Evolutionary conservation across 2,797 vertebrate species (phyloP).

Genomic region (Scolopax bukidnonensis): DNA sequence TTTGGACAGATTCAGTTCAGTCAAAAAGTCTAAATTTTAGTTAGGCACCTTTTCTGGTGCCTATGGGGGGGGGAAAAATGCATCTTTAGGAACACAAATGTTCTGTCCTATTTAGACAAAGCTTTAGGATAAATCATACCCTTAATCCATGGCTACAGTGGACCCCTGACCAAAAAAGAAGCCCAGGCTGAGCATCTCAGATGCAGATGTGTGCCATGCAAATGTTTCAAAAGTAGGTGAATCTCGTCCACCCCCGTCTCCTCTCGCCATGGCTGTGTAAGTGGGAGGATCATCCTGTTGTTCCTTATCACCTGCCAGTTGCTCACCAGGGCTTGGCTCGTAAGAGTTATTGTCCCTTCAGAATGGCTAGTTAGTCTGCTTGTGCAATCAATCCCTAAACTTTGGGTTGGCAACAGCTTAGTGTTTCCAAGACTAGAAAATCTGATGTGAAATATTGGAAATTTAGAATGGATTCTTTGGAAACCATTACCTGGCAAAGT

Average conservation of each 20-base stretch:
- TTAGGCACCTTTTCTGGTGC: background rate
- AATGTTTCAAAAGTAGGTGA: background rate
- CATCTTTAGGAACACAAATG: background rate
- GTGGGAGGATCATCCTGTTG: slow-evolving; percentile 40
- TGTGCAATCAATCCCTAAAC: slow-evolving; percentile 52
- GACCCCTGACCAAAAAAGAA: background rate
- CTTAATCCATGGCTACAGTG: background rate
- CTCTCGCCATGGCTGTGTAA: background rate
- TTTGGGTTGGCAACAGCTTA: background rate
- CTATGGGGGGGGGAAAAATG: background rate
- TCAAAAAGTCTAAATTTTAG: background rate
- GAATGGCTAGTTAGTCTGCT: slow-evolving; percentile 25
- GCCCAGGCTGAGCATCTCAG: background rate
- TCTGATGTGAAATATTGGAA: slow-evolving; percentile 66
- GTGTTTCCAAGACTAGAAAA: slow-evolving; percentile 65
- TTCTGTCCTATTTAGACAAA: background rate
- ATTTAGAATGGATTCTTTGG: slow-evolving; percentile 64
- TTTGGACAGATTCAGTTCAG: background rate
- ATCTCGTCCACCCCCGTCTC: background rate
- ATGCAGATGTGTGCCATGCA: background rate
- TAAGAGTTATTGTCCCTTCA: slow-evolving; percentile 27
- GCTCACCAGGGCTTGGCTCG: slow-evolving; percentile 27
- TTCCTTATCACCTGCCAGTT: slow-evolving; percentile 40
- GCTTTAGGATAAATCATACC: background rate
- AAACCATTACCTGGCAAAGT: slow-evolving; percentile 45